Conservation (phyloP, 2,113 vertebrate species). For the Baryphthengus martii region DNA sequence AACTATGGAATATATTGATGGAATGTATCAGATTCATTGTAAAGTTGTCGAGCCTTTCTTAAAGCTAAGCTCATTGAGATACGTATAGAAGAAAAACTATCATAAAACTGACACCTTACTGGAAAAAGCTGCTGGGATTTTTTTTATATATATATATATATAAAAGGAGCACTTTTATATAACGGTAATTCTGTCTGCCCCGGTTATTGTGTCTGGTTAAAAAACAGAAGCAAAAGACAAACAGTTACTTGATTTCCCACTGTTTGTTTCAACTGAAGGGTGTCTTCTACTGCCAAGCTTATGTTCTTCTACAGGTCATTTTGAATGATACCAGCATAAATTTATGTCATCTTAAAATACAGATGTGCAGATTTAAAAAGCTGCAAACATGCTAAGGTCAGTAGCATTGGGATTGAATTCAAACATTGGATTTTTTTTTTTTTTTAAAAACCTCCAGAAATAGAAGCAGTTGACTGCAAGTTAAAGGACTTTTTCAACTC, state of each 20-base stretch:
- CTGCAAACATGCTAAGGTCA: background rate
- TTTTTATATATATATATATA: too few relatives aligned
- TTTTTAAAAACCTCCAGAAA: background rate
- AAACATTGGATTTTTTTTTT: background rate
- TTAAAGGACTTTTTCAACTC: background rate
- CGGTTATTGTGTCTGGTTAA: background rate
- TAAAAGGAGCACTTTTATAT: background rate
- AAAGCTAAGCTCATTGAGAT: background rate
- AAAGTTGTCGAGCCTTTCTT: background rate
- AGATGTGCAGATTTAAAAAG: background rate
- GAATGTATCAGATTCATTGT: background rate
- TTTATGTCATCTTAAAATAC: background rate
- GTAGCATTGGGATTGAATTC: background rate
- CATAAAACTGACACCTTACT: background rate
- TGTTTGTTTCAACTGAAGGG: background rate
- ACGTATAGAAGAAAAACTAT: background rate
- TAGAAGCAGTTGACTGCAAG: background rate
- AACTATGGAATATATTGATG: background rate
- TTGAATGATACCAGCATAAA: background rate
- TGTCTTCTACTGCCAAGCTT: background rate
- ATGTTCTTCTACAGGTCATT: background rate
- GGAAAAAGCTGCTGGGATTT: background rate
- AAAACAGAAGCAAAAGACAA: background rate
- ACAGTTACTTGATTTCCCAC: background rate
- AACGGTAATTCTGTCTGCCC: background rate